Conservation (phyloP, 2,888 invertebrate species). For the Carterocephalus palaemon region DNA sequence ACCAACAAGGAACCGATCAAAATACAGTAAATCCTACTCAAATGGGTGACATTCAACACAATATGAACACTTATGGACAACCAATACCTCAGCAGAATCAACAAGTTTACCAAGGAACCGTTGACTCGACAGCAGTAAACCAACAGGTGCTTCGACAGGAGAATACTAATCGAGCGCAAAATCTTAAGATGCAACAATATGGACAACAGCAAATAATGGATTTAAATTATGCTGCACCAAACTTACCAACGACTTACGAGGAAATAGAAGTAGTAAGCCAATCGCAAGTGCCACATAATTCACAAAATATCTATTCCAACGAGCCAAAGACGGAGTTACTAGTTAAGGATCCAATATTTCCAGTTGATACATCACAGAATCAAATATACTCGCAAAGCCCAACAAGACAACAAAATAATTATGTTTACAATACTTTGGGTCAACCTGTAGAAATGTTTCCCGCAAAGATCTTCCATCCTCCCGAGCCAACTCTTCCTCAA, state of each 20-base stretch:
- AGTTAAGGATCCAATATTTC: slow-evolving; percentile 55
- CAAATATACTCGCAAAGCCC: slow-evolving; percentile 18
- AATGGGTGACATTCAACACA: slow-evolving; percentile 23
- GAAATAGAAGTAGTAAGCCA: slow-evolving; percentile 28
- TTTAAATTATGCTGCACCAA: slow-evolving; percentile 37
- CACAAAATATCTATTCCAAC: slow-evolving; percentile 9
- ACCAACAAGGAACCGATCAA: slow-evolving; percentile 7
- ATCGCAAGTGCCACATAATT: slow-evolving; percentile 6
- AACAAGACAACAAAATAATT: slow-evolving; percentile 34
- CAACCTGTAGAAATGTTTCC: slow-evolving; percentile 62
- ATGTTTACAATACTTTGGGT: slow-evolving; percentile 61
- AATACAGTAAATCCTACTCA: neutral
- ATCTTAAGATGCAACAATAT: slow-evolving; percentile 32
- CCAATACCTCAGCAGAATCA: slow-evolving; percentile 35
- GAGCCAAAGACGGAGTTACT: slow-evolving; percentile 31
- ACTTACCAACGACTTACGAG: slow-evolving; percentile 36
- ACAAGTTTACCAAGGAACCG: slow-evolving; percentile 38
- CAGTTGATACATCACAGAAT: slow-evolving; percentile 49
- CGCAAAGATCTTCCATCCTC: slow-evolving; percentile 41
- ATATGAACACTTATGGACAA: slow-evolving; percentile 26
- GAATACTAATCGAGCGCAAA: slow-evolving; percentile 34
- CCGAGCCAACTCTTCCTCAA: slow-evolving; percentile 49
- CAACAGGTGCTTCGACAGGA: slow-evolving; percentile 26
- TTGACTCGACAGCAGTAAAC: slow-evolving; percentile 27
- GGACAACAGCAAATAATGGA: slow-evolving; percentile 35